Evolutionary conservation across 1,140 invertebrate genomes (phyloP), one percentile per base, ranked within the genome.

Genomic region (Polypedilum vanderplanki): DNA sequence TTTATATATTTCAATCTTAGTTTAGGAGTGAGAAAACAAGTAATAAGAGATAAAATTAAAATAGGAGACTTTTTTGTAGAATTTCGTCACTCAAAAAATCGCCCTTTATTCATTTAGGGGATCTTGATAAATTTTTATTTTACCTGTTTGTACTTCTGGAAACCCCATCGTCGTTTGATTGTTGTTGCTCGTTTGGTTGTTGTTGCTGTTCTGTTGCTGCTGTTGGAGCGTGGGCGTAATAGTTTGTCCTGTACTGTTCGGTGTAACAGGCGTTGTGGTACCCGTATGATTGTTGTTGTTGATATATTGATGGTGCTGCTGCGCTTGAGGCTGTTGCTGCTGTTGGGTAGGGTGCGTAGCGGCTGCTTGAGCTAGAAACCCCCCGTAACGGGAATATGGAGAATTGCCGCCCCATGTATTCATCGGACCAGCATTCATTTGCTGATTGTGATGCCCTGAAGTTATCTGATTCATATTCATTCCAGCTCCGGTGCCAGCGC

Each of bases 81-180:
- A n/a, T n/a, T n/a, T n/a, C n/a, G n/a, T n/a, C n/a, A n/a, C n/a
- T n/a, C n/a, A n/a, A n/a, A n/a, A n/a, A n/a, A n/a, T n/a, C n/a
- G n/a, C n/a, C n/a, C n/a, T n/a, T n/a, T n/a, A n/a, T n/a, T n/a
- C n/a, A n/a, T n/a, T n/a, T n/a, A n/a, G n/a, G n/a, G n/a, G n/a
- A n/a, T n/a, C n/a, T n/a, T n/a, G n/a, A n/a, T n/a, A n/a, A n/a
- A n/a, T n/a, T n/a, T n/a, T n/a, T 57, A 18, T 70, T 9, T 41
- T 41, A 82, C 82, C 94, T 77, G 93, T 94, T 85, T 92, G 92
- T 81, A 93, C 91, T 81, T 93, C 92, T 80, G 91, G 91, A 86
- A 93, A 93, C 81, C 89, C 90, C 85, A 88, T 87, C 78, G 87
- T 76, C 82, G 83, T 76, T 78, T 76, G 79, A 79, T 73, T 78